phyloP scores from a whole-genome alignment of 2,888 invertebrate genomes.

The Euspilapteryx auroguttella region DNA sequence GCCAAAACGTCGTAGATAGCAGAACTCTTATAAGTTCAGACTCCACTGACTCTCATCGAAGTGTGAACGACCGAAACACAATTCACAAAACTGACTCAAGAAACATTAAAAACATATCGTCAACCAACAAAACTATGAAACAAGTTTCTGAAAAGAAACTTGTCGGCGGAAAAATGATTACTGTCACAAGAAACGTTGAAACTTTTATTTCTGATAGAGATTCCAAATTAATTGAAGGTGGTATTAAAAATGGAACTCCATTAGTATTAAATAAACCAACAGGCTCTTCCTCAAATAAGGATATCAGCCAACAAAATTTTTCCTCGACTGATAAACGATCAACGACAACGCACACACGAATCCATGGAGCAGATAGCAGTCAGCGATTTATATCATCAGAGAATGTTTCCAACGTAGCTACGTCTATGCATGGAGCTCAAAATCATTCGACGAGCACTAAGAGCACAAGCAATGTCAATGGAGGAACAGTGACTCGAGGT shows the following conservation, averaged over 20 bases:
- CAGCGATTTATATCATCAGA: no score
- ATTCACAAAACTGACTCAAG: constrained; percentile 26
- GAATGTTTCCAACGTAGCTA: no score
- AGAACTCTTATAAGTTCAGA: no score
- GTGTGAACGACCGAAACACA: constrained; percentile 13
- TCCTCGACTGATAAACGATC: no score
- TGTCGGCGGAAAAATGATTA: constrained; percentile 46
- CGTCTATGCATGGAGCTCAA: no score
- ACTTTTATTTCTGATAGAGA: constrained; percentile 47
- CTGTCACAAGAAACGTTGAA: constrained; percentile 65
- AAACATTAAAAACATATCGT: constrained; percentile 17
- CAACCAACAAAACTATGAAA: constrained; percentile 48
- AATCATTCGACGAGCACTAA: not conserved
- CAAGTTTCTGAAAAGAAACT: constrained; percentile 60
- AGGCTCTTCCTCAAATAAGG: not conserved
- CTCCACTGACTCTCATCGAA: no score
- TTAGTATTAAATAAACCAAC: constrained; percentile 2
- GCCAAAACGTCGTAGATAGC: no score
- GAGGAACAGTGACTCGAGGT: no score
- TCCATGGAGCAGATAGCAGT: no score
- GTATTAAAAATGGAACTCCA: constrained; percentile 7
- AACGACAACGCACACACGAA: no score
- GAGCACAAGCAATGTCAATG: no score
- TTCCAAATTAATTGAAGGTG: constrained; percentile 9
- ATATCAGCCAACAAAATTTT: no score